Evolutionary conservation across 2,797 vertebrate genomes (phyloP).

Genomic region (Melanitta fusca): DNA sequence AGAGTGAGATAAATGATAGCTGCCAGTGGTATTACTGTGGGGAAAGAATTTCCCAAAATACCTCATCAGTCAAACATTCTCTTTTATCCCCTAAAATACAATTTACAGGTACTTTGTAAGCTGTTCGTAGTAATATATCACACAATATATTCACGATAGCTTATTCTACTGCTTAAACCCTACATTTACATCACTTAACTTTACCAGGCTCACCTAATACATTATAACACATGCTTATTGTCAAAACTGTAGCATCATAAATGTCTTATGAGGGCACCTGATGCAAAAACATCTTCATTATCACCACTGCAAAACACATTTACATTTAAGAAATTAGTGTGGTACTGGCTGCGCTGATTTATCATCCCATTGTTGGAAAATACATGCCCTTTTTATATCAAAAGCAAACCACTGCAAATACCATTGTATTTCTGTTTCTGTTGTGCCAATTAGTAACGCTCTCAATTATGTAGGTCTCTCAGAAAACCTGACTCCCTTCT

Average conservation of each 20-base stretch:
- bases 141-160: not conserved
- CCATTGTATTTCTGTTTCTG: not conserved
- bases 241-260: not conserved
- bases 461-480: not conserved
- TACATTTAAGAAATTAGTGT: not conserved
- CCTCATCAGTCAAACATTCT: not conserved
- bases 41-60: not conserved
- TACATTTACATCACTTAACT: not conserved
- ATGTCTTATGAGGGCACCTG: not conserved
- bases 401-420: not conserved
- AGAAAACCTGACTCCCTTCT: constrained; percentile 24
- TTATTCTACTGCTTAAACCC: not conserved
- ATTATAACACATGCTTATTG: not conserved
- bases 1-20: not conserved
- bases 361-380: not conserved
- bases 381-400: not conserved
- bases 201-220: not conserved
- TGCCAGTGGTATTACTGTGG: not conserved
- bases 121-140: not conserved
- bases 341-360: not conserved
- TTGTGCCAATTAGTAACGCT: not conserved
- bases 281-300: not conserved
- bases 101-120: not conserved
- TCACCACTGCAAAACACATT: not conserved
- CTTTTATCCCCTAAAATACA: not conserved